These are phyloP conservation scores for Menidia beryllina DNA, from an alignment of 2,113 vertebrate genomes.

Conservation along the genomic window DNA sequence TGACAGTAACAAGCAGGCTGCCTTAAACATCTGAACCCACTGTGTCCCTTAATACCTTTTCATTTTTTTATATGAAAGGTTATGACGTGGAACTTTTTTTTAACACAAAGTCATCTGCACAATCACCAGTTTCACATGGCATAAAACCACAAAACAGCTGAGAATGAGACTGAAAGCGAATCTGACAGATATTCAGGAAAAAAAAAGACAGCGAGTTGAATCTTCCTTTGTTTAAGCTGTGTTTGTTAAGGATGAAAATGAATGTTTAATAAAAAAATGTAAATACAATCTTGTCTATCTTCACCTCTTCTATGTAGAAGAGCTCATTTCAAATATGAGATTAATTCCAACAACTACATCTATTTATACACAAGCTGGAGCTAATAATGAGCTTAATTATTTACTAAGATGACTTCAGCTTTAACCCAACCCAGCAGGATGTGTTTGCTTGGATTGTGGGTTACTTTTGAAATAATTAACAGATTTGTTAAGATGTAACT, in stretches of 20 bases:
- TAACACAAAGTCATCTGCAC: not conserved
- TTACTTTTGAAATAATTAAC: no score
- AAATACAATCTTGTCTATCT: no score
- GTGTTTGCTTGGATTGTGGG: not conserved
- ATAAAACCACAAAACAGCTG: not conserved
- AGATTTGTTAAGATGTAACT: not conserved
- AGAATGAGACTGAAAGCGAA: not conserved
- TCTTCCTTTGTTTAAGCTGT: not conserved
- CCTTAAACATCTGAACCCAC: no score
- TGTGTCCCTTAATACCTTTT: no score
- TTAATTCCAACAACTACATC: no score
- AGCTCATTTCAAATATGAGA: no score
- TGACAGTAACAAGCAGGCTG: no score
- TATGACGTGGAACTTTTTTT: not conserved
- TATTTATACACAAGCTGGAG: no score
- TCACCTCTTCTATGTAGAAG: no score
- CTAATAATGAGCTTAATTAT: no score
- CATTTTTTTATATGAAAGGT: not conserved
- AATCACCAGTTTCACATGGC: not conserved
- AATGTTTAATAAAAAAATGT: no score
- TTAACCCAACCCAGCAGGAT: not conserved
- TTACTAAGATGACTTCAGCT: not conserved
- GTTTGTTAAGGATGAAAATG: not conserved
- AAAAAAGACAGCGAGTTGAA: no score
- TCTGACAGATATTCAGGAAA: not conserved